phyloP scores from a whole-genome alignment of 1,140 invertebrate genomes.

The Procambarus clarkii region DNA sequence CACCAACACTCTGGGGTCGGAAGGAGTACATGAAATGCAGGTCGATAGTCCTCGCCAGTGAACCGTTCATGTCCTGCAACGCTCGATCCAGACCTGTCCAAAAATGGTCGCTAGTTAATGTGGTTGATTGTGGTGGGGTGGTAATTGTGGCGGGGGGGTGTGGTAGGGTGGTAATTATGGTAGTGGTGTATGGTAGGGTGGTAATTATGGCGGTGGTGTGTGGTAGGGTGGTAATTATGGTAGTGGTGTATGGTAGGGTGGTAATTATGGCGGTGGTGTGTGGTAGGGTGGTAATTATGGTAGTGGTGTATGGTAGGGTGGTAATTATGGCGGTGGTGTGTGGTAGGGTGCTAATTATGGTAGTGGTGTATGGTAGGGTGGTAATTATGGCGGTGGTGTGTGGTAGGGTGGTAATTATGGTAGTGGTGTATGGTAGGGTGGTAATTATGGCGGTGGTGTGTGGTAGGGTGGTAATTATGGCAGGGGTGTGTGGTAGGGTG shows the following conservation, averaged over 20 bases:
- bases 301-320: no score
- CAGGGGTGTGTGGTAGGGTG: no score
- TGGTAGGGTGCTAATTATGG: not conserved
- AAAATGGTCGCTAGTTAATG: not conserved
- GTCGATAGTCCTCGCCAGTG: conserved; percentile 68
- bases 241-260: not conserved
- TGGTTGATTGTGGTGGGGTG: not conserved
- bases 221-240: no score
- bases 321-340: not conserved
- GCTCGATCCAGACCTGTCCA: conserved; percentile 67
- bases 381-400: not conserved
- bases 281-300: not conserved
- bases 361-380: not conserved
- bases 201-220: no score
- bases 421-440: not conserved
- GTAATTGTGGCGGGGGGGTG: not conserved
- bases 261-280: not conserved
- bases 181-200: not conserved
- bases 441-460: not conserved
- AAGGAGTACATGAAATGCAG: conserved; percentile 72
- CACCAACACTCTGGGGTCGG: conserved; percentile 70
- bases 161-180: not conserved
- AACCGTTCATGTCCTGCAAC: conserved; percentile 70
- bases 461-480: not conserved
- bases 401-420: not conserved